phyloP scores from a whole-genome alignment of 2,797 vertebrate genomes.

The Picus viridis region DNA sequence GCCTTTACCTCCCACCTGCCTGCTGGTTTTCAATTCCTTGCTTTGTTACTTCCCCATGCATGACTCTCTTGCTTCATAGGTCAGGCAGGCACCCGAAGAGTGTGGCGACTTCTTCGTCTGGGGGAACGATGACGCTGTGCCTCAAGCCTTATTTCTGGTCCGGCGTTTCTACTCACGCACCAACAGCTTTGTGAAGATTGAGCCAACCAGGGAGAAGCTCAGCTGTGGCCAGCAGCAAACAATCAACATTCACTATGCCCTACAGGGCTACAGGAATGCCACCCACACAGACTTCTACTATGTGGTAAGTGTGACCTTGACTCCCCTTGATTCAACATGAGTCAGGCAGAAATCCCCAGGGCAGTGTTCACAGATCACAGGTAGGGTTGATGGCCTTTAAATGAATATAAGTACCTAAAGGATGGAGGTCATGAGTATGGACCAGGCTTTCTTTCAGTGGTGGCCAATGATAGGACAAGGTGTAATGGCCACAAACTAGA shows the following conservation, averaged over 20 bases:
- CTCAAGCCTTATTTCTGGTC: background rate
- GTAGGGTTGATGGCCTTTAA: background rate
- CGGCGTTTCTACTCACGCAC: conserved; percentile 83
- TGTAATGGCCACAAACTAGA: too few species aligned
- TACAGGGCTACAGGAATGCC: conserved; percentile 73
- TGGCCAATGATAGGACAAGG: too few species aligned
- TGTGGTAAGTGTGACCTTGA: conserved; percentile 72
- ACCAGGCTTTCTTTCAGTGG: too few species aligned
- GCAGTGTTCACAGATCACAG: background rate
- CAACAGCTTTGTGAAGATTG: conserved; percentile 84
- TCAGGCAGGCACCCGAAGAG: background rate
- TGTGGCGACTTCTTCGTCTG: conserved; percentile 47
- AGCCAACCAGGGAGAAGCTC: conserved; percentile 60
- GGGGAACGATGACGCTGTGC: conserved; percentile 43
- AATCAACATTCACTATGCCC: conserved; percentile 76
- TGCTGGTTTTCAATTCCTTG: background rate
- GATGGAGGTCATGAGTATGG: too few species aligned
- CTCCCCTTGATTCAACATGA: background rate
- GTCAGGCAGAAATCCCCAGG: background rate
- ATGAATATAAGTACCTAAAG: too few species aligned
- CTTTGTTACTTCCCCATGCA: background rate
- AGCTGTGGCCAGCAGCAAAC: conserved; percentile 71
- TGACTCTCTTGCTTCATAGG: conserved; percentile 56
- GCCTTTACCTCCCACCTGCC: background rate
- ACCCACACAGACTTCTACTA: conserved; percentile 81